Conservation (phyloP, 2,888 invertebrate species). For the Rotaria sp. region DNA sequence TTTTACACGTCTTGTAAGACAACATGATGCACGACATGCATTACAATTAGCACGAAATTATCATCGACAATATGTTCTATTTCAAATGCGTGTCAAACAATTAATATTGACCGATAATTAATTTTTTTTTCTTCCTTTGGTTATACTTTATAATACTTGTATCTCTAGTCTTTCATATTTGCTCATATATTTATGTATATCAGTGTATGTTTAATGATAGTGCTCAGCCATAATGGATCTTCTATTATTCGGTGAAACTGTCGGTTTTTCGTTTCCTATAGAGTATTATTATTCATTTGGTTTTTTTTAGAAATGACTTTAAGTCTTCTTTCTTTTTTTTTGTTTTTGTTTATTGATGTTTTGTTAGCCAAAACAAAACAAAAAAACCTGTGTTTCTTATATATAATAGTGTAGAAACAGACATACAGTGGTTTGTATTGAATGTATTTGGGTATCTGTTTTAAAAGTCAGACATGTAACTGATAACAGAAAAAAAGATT, state of each 20-base stretch:
- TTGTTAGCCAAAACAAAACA: not conserved
- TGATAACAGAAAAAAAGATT: not conserved
- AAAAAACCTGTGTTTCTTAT: not conserved
- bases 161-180: constrained; percentile 1
- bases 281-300: no score
- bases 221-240: not conserved
- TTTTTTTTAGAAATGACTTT: not conserved
- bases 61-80: not conserved
- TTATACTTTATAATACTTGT: not conserved
- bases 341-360: not conserved
- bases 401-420: not conserved
- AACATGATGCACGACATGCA: constrained; percentile 12
- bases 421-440: not conserved
- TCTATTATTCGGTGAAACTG: not conserved
- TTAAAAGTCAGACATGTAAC: not conserved
- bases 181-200: not conserved
- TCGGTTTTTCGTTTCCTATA: no score
- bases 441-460: not conserved
- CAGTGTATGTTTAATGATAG: not conserved
- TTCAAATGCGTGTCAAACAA: constrained; percentile 4
- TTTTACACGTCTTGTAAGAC: constrained; percentile 3
- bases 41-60: not conserved
- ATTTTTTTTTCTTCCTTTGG: not conserved
- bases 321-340: not conserved
- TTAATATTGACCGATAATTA: not conserved